Base-by-base conservation (phyloP, 1,140 invertebrate species). In the Drosophila rhopaloa region DNA sequence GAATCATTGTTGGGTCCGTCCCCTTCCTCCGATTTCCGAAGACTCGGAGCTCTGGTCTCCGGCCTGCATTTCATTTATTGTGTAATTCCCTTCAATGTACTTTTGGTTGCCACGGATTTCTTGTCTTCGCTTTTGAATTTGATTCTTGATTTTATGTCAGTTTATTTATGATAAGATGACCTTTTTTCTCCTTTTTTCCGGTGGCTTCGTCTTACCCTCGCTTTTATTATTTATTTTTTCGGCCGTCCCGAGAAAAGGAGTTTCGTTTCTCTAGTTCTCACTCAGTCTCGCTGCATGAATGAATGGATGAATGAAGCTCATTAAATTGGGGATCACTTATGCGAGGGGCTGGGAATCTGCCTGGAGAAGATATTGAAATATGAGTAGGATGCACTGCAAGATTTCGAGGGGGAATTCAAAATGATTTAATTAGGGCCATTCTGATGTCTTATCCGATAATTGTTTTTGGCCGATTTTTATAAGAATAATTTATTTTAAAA, bases 131-230 rank as follows among this genome's bases (percentile, higher is more conserved):
- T 74, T 84, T 89, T 84, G 84, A 89, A 89, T 89, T 89, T 89
- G 84, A 89, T 89, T 89, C 84, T 89, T 89, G 85, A 89, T 89
- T 89, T 89, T 89, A 89, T 89, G 84, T 89, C 84, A 89, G 84
- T 89, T 89, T 89, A 89, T 89, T 89, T 89, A 89, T 89, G 84
- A 89, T 89, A 89, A 89, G 84, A 89, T 89, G 84, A 84, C 80
- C 84, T 84, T 88, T 88, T 86, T 68, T 43, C 29, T 27, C n/a
- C 19, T 24, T 63, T 56, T 76, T 46, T 62, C 48, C 35, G 32
- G 24, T 54, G 11, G 46, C 47, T 51, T 67, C 57, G 55, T 62
- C 59, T 78, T 73, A 50, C 41, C 13, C 19, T 27, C 24, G 16
- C 14, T 37, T 54, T 50, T 41, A 41, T 35, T 56, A 68, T 54